These are phyloP conservation scores for Ptychoptera contaminata DNA, from an alignment of 2,888 invertebrate genomes.

Conservation along the genomic window DNA sequence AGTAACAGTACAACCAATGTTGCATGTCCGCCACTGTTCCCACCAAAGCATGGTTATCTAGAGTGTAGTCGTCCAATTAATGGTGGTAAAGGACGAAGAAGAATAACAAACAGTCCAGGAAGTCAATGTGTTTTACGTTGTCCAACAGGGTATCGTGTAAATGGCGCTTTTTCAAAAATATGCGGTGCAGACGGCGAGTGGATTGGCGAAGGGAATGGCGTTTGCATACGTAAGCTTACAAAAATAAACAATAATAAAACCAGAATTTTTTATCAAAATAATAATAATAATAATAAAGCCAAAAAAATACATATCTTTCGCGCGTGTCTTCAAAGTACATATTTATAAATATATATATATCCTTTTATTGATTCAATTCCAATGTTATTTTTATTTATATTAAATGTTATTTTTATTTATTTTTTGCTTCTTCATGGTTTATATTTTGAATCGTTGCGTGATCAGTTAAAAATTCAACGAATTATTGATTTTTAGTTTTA, in stretches of 20 bases:
- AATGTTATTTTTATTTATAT: too few species aligned
- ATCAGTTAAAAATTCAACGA: too few species aligned
- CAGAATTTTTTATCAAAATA: too few species aligned
- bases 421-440: too few species aligned
- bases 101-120: slow-evolving; percentile 30
- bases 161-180: slow-evolving; percentile 30
- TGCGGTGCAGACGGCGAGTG: slow-evolving; percentile 31
- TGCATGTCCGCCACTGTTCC: slow-evolving; percentile 31
- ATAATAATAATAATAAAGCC: too few species aligned
- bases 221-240: slow-evolving; percentile 30
- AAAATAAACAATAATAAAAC: background rate
- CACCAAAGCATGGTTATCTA: slow-evolving; percentile 32
- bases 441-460: too few species aligned
- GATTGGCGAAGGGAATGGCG: slow-evolving; percentile 31
- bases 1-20: slow-evolving; percentile 14
- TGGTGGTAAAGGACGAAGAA: slow-evolving; percentile 20
- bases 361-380: too few species aligned
- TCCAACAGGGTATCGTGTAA: slow-evolving; percentile 22
- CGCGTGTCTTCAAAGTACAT: too few species aligned
- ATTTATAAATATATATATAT: too few species aligned
- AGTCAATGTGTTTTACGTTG: slow-evolving; percentile 34
- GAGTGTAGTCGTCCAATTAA: slow-evolving; percentile 28
- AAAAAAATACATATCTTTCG: too few species aligned
- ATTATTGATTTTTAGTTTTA: too few species aligned
- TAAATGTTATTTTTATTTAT: too few species aligned